Conservation (phyloP, 92 coral and sea anemone genomes). For the Actinostola sp. region DNA sequence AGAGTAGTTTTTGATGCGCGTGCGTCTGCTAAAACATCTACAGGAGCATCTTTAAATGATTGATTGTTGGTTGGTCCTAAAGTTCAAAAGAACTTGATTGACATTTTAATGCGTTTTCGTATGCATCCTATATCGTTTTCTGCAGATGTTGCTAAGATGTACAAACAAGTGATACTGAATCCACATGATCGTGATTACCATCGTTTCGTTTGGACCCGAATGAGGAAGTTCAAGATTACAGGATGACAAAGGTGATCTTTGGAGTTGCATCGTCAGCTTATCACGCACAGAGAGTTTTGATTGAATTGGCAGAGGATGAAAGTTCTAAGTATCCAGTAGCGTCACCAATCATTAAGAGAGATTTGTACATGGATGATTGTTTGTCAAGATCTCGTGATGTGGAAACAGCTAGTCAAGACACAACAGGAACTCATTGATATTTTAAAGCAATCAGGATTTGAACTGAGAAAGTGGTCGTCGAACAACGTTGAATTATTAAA, state of each 20-base stretch:
- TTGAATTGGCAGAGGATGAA: conserved; percentile 43
- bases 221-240: conserved; percentile 38
- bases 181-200: conserved; percentile 46
- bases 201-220: conserved; percentile 34
- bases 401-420: conserved; percentile 45
- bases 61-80: conserved; percentile 48
- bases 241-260: conserved; percentile 62
- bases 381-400: conserved; percentile 42
- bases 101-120: conserved; percentile 54
- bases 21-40: conserved; percentile 49
- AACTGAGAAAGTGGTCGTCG: conserved; percentile 52
- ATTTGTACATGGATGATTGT: conserved; percentile 56
- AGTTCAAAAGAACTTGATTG: conserved; percentile 40
- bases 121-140: conserved; percentile 38
- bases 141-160: conserved; percentile 63
- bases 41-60: conserved; percentile 54
- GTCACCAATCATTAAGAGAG: conserved; percentile 36
- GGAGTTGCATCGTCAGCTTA: conserved; percentile 56
- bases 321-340: conserved; percentile 45
- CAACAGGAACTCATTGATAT: conserved; percentile 50
- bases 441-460: conserved; percentile 49
- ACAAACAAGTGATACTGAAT: conserved; percentile 29
- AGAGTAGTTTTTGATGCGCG: conserved; percentile 65
- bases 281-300: conserved; percentile 35
- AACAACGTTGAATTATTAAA: conserved; percentile 57